These are phyloP conservation scores for Lathamus discolor DNA, from an alignment of 2,113 vertebrate species.

Conservation along the genomic window DNA sequence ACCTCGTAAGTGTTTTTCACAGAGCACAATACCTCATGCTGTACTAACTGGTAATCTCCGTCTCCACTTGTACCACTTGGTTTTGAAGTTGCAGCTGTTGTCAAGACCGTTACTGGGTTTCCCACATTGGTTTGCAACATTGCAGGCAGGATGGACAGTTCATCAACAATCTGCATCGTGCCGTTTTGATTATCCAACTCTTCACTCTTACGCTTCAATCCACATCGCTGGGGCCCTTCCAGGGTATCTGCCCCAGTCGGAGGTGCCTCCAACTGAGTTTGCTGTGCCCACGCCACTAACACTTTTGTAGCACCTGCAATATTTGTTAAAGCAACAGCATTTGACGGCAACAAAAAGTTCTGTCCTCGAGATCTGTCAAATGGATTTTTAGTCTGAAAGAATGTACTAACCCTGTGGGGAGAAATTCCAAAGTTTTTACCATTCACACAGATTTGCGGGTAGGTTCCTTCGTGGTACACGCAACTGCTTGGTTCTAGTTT, in stretches of 20 bases:
- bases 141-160: constrained; percentile 94
- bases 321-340: constrained; percentile 86
- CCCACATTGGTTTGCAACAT: constrained; percentile 94
- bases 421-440: constrained; percentile 91
- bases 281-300: constrained; percentile 71
- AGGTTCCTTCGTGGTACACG: constrained; percentile 93
- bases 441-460: constrained; percentile 91
- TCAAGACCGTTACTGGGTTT: constrained; percentile 85
- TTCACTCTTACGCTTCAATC: constrained; percentile 98
- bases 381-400: constrained; percentile 88
- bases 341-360: constrained; percentile 84
- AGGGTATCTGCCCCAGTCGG: constrained; percentile 75
- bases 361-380: constrained; percentile 81
- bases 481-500: constrained; percentile 98
- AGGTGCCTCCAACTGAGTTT: constrained; percentile 61
- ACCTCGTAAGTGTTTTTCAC: constrained; percentile 98
- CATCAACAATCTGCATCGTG: constrained; percentile 98
- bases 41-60: constrained; percentile 96
- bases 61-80: constrained; percentile 83
- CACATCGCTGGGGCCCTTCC: constrained; percentile 92
- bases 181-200: constrained; percentile 88
- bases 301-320: constrained; percentile 84
- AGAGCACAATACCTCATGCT: constrained; percentile 95
- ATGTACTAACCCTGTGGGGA: constrained; percentile 82
- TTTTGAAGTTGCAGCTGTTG: constrained; percentile 78